Percentiles rank a stretch among this genome's conserved stretches.
These are phyloP conservation scores for Lepidochitona cinerea DNA, from an alignment of 2,888 invertebrate species.

Conservation along the genomic window DNA sequence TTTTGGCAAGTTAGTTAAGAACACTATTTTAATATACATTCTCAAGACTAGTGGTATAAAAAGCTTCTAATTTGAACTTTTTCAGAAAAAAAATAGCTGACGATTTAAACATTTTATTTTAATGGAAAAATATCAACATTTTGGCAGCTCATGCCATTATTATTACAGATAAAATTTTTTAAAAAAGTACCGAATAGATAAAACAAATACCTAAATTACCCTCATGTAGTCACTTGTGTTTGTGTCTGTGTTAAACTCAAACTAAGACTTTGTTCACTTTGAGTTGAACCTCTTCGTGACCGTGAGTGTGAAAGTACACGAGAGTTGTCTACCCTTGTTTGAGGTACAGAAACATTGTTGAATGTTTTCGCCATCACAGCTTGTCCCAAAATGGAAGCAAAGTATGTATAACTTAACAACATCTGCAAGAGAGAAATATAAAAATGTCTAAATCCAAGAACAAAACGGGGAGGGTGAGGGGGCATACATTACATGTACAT, in stretches of 20 bases:
- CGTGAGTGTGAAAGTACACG: background rate
- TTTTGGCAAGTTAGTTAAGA: no score
- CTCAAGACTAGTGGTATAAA: no score
- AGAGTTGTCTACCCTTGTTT: background rate
- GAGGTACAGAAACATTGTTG: background rate
- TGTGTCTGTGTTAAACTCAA: background rate
- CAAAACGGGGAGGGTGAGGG: no score
- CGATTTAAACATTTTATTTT: no score
- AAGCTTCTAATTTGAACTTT: no score
- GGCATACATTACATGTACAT: no score
- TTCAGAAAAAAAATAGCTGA: no score
- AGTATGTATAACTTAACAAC: conserved; percentile 58
- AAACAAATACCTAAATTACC: background rate
- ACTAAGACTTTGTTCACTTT: background rate
- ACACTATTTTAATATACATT: no score
- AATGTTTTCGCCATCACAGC: conserved; percentile 20
- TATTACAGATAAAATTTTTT: background rate
- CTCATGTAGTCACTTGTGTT: background rate
- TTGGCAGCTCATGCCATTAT: no score
- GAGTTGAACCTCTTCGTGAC: background rate
- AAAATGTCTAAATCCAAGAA: background rate
- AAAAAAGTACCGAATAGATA: no score
- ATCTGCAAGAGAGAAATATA: conserved; percentile 34
- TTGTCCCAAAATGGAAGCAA: conserved; percentile 54
- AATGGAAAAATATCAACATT: no score